Conservation (phyloP, 2,113 vertebrate genomes). For the Charadrius vociferus region DNA sequence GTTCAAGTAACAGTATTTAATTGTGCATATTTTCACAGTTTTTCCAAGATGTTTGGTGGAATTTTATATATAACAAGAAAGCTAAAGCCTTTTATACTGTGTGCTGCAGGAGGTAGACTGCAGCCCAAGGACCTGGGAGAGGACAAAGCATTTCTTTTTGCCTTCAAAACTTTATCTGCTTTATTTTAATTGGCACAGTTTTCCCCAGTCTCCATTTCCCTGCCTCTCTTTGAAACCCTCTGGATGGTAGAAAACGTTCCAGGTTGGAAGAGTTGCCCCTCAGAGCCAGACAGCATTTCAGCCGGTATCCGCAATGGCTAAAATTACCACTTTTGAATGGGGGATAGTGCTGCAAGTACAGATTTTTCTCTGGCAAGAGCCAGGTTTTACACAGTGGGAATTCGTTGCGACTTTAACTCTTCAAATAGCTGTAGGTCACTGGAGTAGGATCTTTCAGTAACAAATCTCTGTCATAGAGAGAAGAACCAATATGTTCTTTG, state of each 20-base stretch:
- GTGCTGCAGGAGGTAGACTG: not conserved
- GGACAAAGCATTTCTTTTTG: constrained; percentile 12
- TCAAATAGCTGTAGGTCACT: not conserved
- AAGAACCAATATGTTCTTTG: not conserved
- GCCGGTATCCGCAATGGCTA: not conserved
- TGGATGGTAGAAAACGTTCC: not conserved
- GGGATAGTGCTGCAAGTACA: not conserved
- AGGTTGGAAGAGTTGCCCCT: not conserved
- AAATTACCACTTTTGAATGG: not conserved
- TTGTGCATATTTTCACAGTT: constrained; percentile 21
- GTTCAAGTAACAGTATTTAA: constrained; percentile 41
- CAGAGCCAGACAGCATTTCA: not conserved
- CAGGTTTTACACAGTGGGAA: not conserved
- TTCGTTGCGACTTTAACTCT: not conserved
- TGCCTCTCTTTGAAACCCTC: constrained; percentile 4
- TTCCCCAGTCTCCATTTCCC: not conserved
- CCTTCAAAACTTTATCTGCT: constrained; percentile 17
- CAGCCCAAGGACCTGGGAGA: not conserved
- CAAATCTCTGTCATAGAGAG: not conserved
- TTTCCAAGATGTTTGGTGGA: not conserved
- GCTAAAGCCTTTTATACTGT: not conserved
- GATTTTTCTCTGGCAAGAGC: not conserved
- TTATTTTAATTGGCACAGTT: constrained; percentile 54
- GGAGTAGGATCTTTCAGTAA: not conserved
- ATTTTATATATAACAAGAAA: not conserved